phyloP scores from a whole-genome alignment of 2,113 vertebrate species.

The Centropus bengalensis region DNA sequence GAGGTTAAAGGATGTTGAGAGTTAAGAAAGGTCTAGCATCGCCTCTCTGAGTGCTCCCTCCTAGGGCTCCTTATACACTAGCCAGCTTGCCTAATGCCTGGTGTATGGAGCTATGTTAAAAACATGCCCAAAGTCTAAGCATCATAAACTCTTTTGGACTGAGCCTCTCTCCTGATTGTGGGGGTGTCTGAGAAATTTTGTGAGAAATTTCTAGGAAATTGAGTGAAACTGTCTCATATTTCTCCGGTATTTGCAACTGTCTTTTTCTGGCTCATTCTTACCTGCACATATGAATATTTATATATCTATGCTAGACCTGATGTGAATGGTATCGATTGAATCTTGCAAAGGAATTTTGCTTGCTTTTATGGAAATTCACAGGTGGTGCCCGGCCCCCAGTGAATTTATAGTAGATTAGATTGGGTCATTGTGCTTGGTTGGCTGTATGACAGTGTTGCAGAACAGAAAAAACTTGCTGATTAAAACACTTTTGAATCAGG shows the following conservation, averaged over 20 bases:
- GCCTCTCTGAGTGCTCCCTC: not conserved
- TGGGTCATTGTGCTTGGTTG: not conserved
- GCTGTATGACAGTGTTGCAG: not conserved
- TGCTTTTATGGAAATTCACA: not conserved
- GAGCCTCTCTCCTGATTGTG: not conserved
- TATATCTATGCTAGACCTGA: not conserved
- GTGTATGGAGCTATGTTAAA: not conserved
- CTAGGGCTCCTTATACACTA: not conserved
- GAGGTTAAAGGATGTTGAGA: not conserved
- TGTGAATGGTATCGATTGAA: not conserved
- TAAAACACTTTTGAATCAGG: not conserved
- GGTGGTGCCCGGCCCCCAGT: not conserved
- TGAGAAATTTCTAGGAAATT: not conserved
- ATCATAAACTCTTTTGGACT: not conserved
- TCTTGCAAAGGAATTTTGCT: not conserved
- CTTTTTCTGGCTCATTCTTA: not conserved
- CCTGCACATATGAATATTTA: not conserved
- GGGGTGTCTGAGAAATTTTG: not conserved
- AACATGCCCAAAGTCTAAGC: not conserved
- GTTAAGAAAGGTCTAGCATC: not conserved
- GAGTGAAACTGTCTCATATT: not conserved
- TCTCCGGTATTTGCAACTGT: not conserved
- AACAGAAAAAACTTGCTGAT: not conserved
- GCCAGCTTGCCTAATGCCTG: not conserved
- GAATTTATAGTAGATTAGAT: not conserved